phyloP scores from a whole-genome alignment of 2,797 vertebrate species.

The Aratinga solstitialis region DNA sequence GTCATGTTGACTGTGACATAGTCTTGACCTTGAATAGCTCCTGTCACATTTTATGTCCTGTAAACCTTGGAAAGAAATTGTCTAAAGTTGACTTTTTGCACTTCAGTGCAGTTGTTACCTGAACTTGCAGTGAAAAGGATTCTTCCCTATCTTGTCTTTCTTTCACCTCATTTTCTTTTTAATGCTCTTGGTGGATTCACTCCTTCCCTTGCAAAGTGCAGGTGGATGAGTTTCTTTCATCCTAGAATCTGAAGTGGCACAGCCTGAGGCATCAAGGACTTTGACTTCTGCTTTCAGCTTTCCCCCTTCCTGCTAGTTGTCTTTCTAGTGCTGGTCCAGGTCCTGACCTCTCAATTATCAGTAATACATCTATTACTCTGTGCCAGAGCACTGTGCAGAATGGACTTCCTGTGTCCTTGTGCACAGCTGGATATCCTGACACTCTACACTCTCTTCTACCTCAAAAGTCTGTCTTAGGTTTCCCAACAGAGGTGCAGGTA shows the following conservation, averaged over 20 bases:
- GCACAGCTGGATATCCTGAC: background rate
- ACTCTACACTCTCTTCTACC: background rate
- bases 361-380: background rate
- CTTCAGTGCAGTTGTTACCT: background rate
- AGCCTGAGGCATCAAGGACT: background rate
- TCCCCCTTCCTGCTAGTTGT: background rate
- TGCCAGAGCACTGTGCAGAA: background rate
- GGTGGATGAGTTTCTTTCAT: slow-evolving; percentile 12
- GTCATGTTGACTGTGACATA: background rate
- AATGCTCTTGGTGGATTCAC: background rate
- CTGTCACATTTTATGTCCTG: background rate
- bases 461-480: background rate
- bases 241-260: background rate
- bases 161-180: slow-evolving; percentile 12
- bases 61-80: background rate
- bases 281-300: slow-evolving; percentile 35
- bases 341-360: slow-evolving; percentile 5
- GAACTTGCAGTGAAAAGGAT: background rate
- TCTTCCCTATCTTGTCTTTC: background rate
- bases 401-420: background rate
- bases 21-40: background rate
- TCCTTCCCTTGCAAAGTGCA: background rate
- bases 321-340: background rate
- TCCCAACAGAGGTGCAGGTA: background rate
- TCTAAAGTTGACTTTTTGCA: slow-evolving; percentile 1